These are phyloP conservation scores for Gracilinanus agilis DNA, from an alignment of 2,113 vertebrate species.

Conservation along the genomic window DNA sequence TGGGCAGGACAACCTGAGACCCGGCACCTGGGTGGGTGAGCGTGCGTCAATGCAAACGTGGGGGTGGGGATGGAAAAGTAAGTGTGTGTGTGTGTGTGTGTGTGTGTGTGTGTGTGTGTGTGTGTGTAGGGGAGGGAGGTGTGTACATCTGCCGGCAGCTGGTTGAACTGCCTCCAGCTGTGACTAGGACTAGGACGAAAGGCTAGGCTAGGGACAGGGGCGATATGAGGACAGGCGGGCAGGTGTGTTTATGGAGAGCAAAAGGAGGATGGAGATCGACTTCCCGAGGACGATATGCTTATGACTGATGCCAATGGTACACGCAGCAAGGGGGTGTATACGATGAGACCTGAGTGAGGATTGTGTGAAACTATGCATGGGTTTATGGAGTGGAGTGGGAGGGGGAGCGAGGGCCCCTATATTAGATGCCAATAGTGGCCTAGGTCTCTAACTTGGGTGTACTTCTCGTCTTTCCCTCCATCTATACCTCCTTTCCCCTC, in stretches of 20 bases:
- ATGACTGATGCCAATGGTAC: not conserved
- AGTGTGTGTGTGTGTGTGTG: too few species aligned
- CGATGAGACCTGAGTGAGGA: not conserved
- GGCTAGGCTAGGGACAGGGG: not conserved
- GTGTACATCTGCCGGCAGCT: not conserved
- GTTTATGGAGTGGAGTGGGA: not conserved
- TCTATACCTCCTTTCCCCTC: not conserved
- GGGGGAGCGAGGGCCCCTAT: not conserved
- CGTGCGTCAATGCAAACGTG: not conserved
- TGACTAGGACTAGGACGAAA: not conserved
- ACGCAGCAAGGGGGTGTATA: not conserved
- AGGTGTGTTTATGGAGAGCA: constrained; percentile 52
- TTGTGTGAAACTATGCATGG: not conserved
- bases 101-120: not conserved
- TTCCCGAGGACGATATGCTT: not conserved
- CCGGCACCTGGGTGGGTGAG: not conserved
- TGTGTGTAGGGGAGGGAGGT: not conserved
- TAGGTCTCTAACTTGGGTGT: constrained; percentile 52
- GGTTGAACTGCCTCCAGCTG: not conserved
- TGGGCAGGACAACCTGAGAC: not conserved
- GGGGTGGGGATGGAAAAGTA: constrained; percentile 36
- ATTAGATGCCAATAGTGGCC: not conserved
- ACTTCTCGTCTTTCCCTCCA: not conserved
- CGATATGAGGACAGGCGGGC: not conserved
- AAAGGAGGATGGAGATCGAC: not conserved